phyloP scores from a whole-genome alignment of 2,888 invertebrate genomes.

The Tenthredo amoena region DNA sequence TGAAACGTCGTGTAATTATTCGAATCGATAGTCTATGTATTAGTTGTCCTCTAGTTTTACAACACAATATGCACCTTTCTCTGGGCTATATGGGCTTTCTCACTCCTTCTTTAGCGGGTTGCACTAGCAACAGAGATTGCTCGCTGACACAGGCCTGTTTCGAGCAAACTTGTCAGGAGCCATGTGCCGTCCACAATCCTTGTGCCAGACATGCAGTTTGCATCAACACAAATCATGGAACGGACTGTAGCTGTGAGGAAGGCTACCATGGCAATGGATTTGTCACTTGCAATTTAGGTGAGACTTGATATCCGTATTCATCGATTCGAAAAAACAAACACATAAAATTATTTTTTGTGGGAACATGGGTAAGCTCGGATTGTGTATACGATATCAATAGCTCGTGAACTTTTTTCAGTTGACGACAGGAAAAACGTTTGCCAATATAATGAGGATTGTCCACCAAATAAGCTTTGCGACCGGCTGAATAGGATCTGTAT shows the following conservation, averaged over 20 bases:
- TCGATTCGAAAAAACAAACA: neutral
- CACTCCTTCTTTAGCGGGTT: slow-evolving; percentile 84
- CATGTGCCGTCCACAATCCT: slow-evolving; percentile 91
- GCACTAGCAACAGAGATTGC: slow-evolving; percentile 93
- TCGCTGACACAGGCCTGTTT: slow-evolving; percentile 92
- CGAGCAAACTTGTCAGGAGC: slow-evolving; percentile 90
- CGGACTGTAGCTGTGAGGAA: slow-evolving; percentile 92
- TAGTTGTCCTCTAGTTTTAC: slow-evolving; percentile 23
- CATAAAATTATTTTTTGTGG: neutral
- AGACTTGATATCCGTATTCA: slow-evolving; percentile 59
- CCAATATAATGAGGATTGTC: slow-evolving; percentile 95
- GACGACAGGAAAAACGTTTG: slow-evolving; percentile 83
- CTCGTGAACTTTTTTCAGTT: slow-evolving; percentile 71
- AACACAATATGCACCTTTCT: slow-evolving; percentile 57
- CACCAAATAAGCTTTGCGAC: slow-evolving; percentile 91
- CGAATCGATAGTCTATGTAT: neutral
- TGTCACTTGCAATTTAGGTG: slow-evolving; percentile 90
- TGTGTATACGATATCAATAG: neutral
- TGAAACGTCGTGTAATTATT: slow-evolving; percentile 22
- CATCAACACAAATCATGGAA: slow-evolving; percentile 92
- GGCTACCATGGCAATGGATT: slow-evolving; percentile 94
- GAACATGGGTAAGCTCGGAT: neutral
- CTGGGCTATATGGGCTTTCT: slow-evolving; percentile 74
- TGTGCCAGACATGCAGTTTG: slow-evolving; percentile 92
- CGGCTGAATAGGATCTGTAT: slow-evolving; percentile 91